Evolutionary conservation across 2,113 vertebrate genomes (phyloP).

Genomic region (Microcebus lehilahytsara): DNA sequence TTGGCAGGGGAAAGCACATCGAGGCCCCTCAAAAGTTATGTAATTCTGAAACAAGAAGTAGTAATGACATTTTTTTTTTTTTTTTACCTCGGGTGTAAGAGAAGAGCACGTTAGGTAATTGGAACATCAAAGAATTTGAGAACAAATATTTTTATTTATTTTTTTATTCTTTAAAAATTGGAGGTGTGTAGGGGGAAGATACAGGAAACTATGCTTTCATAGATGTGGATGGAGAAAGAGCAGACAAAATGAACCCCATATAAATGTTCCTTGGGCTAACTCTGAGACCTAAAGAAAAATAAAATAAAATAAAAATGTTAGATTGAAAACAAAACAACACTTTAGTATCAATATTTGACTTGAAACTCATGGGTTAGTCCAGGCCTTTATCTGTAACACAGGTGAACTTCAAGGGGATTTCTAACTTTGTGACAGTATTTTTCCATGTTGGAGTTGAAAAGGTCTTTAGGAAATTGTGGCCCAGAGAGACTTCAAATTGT

Average conservation of each 20-base stretch:
- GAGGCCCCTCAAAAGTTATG: background rate
- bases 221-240: background rate
- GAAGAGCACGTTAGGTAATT: background rate
- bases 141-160: conserved; percentile 21
- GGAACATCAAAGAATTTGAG: background rate
- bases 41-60: background rate
- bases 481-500: background rate
- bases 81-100: background rate
- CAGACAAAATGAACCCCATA: background rate
- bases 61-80: background rate
- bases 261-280: background rate
- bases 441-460: background rate
- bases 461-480: background rate
- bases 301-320: background rate
- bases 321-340: background rate
- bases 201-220: background rate
- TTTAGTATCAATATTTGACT: background rate
- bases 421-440: background rate
- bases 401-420: background rate
- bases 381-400: background rate
- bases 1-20: background rate
- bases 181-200: background rate
- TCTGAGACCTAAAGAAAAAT: background rate
- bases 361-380: background rate
- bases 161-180: background rate